A percentile compares a stretch with the other conserved stretches of the same genome.
These are phyloP conservation scores for Zaprionus bogoriensis DNA, from an alignment of 2,888 invertebrate genomes.

Conservation along the genomic window DNA sequence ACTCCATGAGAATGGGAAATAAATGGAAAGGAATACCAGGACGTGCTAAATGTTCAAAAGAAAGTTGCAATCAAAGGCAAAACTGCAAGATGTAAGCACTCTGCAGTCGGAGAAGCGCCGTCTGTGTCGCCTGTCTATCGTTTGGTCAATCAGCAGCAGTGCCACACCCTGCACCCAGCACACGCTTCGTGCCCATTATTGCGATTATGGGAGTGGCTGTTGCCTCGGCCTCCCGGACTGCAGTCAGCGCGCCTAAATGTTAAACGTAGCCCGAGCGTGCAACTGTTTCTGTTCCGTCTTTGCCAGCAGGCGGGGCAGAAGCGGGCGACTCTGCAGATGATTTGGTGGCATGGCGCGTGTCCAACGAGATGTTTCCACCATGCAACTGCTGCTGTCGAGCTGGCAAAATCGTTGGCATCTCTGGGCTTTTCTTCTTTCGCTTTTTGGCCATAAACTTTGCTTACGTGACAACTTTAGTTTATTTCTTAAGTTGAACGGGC, in stretches of 20 bases:
- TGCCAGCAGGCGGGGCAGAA: background rate
- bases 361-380: constrained; percentile 63
- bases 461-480: constrained; percentile 79
- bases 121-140: constrained; percentile 60
- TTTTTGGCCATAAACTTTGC: constrained; percentile 75
- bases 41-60: constrained; percentile 66
- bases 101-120: constrained; percentile 9
- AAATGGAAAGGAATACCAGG: constrained; percentile 50
- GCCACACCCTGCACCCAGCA: constrained; percentile 22
- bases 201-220: too few relatives aligned
- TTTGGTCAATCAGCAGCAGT: constrained; percentile 64
- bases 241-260: constrained; percentile 55
- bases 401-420: constrained; percentile 46
- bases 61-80: constrained; percentile 68
- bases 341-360: constrained; percentile 73
- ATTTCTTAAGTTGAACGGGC: constrained; percentile 65
- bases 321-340: constrained; percentile 54
- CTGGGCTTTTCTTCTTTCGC: constrained; percentile 34
- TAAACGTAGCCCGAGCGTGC: constrained; percentile 50
- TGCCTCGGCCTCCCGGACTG: constrained; percentile 1
- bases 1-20: constrained; percentile 15
- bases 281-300: constrained; percentile 45
- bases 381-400: constrained; percentile 46
- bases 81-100: constrained; percentile 56
- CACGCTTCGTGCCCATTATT: background rate